Evolutionary conservation across 2,888 invertebrate species (phyloP).

Genomic region (Apeira syringaria): DNA sequence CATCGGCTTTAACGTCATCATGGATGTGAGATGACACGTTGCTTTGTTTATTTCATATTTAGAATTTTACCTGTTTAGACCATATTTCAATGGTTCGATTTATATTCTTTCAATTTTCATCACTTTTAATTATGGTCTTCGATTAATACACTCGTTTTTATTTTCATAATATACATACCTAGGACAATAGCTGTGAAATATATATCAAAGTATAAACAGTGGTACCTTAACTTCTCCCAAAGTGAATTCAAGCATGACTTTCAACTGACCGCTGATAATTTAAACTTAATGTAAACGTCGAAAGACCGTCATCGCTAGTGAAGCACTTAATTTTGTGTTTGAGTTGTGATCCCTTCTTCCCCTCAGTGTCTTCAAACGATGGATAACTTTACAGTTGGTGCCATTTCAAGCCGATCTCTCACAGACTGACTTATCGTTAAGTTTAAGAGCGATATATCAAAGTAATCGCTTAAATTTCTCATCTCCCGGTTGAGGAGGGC

Average conservation of each 20-base stretch:
- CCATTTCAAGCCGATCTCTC: constrained; percentile 77
- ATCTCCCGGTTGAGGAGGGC: constrained; percentile 66
- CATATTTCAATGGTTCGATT: too few relatives aligned
- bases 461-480: constrained; percentile 83
- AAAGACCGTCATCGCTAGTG: constrained; percentile 30
- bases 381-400: constrained; percentile 76
- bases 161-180: too few relatives aligned
- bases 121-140: too few relatives aligned
- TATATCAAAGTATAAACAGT: too few relatives aligned
- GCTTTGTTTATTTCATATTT: too few relatives aligned
- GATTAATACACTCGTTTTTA: too few relatives aligned
- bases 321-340: constrained; percentile 52
- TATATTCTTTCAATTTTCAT: too few relatives aligned
- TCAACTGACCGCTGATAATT: constrained; percentile 32
- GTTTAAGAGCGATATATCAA: constrained; percentile 80
- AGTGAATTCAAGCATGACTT: constrained; percentile 24
- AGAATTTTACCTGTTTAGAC: too few relatives aligned
- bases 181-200: too few relatives aligned
- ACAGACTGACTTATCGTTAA: constrained; percentile 78
- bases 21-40: too few relatives aligned
- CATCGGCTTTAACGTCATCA: too few relatives aligned
- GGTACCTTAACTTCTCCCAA: constrained; percentile 2
- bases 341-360: constrained; percentile 38
- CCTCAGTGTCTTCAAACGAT: constrained; percentile 55
- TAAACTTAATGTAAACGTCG: constrained; percentile 33